Evolutionary conservation across 2,113 vertebrate species (phyloP).

Genomic region (Proteles cristata): DNA sequence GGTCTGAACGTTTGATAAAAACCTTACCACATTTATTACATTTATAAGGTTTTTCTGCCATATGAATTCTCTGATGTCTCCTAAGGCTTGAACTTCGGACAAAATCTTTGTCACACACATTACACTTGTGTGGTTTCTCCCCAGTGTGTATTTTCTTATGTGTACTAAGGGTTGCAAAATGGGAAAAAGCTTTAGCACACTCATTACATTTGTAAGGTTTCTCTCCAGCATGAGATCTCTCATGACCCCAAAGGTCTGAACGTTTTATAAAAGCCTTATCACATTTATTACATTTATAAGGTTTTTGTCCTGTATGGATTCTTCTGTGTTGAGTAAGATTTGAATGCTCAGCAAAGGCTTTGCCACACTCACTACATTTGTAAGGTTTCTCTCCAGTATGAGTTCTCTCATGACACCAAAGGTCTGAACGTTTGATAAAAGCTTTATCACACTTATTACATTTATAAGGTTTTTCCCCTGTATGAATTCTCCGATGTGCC

Average conservation of each 20-base stretch:
- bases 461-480: neutral
- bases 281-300: neutral
- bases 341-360: conserved; percentile 32
- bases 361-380: conserved; percentile 45
- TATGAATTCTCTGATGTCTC: neutral
- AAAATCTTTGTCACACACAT: neutral
- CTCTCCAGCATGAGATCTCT: neutral
- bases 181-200: conserved; percentile 68
- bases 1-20: neutral
- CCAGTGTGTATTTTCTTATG: conserved; percentile 4
- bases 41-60: neutral
- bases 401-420: neutral
- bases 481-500: neutral
- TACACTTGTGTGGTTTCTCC: neutral
- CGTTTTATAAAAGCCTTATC: too few species aligned
- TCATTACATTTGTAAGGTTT: neutral
- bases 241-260: neutral
- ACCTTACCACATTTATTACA: neutral
- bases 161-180: conserved; percentile 18
- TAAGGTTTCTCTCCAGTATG: conserved; percentile 22
- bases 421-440: neutral
- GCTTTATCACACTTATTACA: neutral
- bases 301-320: conserved; percentile 46
- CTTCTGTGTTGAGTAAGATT: conserved; percentile 42
- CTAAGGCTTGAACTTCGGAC: neutral